Base-by-base conservation (phyloP, 2,113 vertebrate genomes). In the Empidonax alnorum region DNA sequence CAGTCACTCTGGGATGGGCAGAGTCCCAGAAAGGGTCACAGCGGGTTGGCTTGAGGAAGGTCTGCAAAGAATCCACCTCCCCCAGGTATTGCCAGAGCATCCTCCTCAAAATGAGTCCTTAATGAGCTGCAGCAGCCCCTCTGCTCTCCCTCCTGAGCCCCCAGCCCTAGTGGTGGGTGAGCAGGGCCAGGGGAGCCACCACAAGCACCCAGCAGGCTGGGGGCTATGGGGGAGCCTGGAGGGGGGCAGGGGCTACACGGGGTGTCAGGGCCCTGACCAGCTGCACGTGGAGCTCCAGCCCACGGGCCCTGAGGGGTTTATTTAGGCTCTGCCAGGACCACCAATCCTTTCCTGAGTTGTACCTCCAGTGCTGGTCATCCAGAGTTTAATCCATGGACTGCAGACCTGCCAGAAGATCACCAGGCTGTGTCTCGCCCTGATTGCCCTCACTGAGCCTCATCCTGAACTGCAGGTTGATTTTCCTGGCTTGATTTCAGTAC, bases 361-460 rank as follows among this genome's bases (percentile, higher is more conserved):
- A 2, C 0, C 1, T 35, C 22, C 5, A 14, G 12, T 30, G n/a
- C 10, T 89, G 55, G 10, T 33, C 3, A 4, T 3, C 6, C 6
- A 53, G 30, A 5, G 7, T 5, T 35, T 25, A n/a, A 18, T 9
- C 7, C 18, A 7, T 1, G 8, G 66, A 1, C 23, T 52, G 16
- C 23, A 59, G 46, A 37, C 12, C 13, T 83, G 33, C 21, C 10
- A 33, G 66, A 23, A 55, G 19, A 15, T 42, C 31, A 25, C 15
- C 14, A 12, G 50, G 41, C 41, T 79, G 55, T 25, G 17, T 25
- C 63, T 84, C 19, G 10, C 33, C 35, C 17, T 61, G 33, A 0
- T 10, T 28, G 8, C 4, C 8, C 21, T 27, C 23, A 21, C 20
- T 14, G 10, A 65, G 8, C 41, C 69, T 42, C 59, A 47, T 15